phyloP scores from a whole-genome alignment of 2,888 invertebrate genomes.

The Folsomia manolachei region DNA sequence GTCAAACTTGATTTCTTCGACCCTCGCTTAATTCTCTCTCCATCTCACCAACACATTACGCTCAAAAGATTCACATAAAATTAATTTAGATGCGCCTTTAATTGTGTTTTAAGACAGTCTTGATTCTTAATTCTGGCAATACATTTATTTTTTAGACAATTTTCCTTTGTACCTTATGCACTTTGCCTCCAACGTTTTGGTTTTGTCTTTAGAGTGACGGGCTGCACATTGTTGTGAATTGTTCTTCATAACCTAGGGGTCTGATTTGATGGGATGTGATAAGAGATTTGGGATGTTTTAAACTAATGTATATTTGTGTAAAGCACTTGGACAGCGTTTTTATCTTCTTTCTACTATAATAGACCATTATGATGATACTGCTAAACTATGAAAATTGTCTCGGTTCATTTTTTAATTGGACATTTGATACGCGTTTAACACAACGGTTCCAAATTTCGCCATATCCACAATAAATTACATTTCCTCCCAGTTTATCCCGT shows the following conservation, averaged over 20 bases:
- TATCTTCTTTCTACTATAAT: too few relatives aligned
- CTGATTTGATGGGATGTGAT: too few relatives aligned
- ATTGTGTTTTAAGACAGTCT: conserved; percentile 18
- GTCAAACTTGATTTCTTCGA: conserved; percentile 31
- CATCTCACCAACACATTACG: too few relatives aligned
- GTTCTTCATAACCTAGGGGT: neutral
- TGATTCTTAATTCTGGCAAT: neutral
- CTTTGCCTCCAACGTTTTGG: neutral
- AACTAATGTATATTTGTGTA: neutral
- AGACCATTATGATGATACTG: too few relatives aligned
- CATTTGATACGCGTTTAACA: neutral
- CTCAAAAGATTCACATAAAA: conserved; percentile 7
- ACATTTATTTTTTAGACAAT: too few relatives aligned
- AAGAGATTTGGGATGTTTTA: neutral
- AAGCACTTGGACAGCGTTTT: too few relatives aligned
- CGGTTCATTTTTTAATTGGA: neutral
- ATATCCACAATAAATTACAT: neutral
- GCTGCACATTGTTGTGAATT: too few relatives aligned
- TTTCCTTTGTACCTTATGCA: too few relatives aligned
- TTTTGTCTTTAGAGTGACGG: too few relatives aligned
- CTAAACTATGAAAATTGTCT: neutral
- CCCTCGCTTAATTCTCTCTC: conserved; percentile 16
- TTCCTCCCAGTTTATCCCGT: too few relatives aligned
- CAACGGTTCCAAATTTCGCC: neutral
- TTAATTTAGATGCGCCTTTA: conserved; percentile 27